A percentile compares a stretch with the other conserved stretches of the same genome.
Evolutionary conservation across 2,888 invertebrate species (phyloP).

Genomic region (Lapara coniferarum): DNA sequence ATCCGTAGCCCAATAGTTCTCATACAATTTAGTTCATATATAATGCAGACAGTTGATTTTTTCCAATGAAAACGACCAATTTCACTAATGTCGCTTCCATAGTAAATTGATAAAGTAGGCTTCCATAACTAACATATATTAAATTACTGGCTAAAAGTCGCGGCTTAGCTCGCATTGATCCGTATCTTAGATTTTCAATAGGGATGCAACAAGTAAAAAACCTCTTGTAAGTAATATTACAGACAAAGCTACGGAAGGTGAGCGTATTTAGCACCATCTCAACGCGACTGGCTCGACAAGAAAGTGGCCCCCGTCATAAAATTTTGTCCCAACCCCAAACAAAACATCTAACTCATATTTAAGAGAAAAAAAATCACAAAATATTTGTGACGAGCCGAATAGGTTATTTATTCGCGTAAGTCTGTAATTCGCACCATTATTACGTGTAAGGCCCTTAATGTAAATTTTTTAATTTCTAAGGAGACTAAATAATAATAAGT

Average conservation of each 20-base stretch:
- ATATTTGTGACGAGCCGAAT: too few relatives aligned
- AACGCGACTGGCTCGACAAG: too few relatives aligned
- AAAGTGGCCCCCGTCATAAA: too few relatives aligned
- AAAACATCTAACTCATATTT: neutral
- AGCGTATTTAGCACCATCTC: too few relatives aligned
- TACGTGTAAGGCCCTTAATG: neutral
- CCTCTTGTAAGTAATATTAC: neutral
- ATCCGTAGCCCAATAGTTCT: too few relatives aligned
- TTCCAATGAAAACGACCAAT: too few relatives aligned
- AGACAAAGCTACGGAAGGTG: too few relatives aligned
- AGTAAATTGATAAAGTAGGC: neutral
- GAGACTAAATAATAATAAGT: too few relatives aligned
- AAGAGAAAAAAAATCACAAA: neutral
- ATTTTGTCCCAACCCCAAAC: neutral
- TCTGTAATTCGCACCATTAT: neutral
- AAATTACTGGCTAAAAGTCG: neutral
- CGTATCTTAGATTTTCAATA: neutral
- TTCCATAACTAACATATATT: neutral
- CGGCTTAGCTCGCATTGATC: slow-evolving; percentile 1
- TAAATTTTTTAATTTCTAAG: too few relatives aligned
- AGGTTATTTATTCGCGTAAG: too few relatives aligned
- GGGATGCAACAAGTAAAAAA: neutral
- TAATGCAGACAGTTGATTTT: too few relatives aligned
- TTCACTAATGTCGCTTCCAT: neutral
- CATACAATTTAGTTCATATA: too few relatives aligned